These are phyloP conservation scores for Oscheius sp. DNA, from an alignment of 2,888 invertebrate species.

Conservation along the genomic window DNA sequence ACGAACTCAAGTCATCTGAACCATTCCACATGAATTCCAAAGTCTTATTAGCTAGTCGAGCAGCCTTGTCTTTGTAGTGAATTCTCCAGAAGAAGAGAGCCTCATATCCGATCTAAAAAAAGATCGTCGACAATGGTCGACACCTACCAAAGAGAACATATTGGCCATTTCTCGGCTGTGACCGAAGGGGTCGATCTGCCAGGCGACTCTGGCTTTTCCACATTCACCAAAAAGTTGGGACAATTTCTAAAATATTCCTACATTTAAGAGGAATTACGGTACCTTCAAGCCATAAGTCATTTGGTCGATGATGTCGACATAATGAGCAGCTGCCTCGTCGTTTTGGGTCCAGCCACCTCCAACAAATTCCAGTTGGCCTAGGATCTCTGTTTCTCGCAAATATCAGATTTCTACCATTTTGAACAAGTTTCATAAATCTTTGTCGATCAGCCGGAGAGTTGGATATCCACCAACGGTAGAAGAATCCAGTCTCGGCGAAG, in stretches of 20 bases:
- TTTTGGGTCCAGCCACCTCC: conserved; percentile 78
- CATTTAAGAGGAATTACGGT: too few relatives aligned
- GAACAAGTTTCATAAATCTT: conserved; percentile 61
- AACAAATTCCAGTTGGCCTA: conserved; percentile 70
- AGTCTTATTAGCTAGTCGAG: conserved; percentile 71
- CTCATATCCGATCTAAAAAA: conserved; percentile 86
- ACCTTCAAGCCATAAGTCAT: conserved; percentile 75
- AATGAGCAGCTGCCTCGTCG: conserved; percentile 77
- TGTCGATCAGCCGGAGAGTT: conserved; percentile 50
- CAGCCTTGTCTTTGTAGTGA: conserved; percentile 73
- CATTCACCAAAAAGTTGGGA: conserved; percentile 73
- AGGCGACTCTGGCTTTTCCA: conserved; percentile 76
- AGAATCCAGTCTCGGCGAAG: conserved; percentile 73
- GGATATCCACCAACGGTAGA: conserved; percentile 68
- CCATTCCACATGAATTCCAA: conserved; percentile 76
- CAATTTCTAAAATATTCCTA: conserved; percentile 37
- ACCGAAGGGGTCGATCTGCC: conserved; percentile 79
- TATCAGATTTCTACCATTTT: conserved; percentile 47
- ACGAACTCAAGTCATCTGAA: conserved; percentile 69
- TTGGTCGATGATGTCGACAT: conserved; percentile 77
- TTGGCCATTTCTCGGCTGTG: conserved; percentile 77
- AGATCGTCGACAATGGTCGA: background rate
- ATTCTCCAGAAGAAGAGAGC: conserved; percentile 74
- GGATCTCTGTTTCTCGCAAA: conserved; percentile 9
- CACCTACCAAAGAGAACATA: conserved; percentile 76